phyloP scores from a whole-genome alignment of 2,797 vertebrate genomes.

The Coendou prehensilis region DNA sequence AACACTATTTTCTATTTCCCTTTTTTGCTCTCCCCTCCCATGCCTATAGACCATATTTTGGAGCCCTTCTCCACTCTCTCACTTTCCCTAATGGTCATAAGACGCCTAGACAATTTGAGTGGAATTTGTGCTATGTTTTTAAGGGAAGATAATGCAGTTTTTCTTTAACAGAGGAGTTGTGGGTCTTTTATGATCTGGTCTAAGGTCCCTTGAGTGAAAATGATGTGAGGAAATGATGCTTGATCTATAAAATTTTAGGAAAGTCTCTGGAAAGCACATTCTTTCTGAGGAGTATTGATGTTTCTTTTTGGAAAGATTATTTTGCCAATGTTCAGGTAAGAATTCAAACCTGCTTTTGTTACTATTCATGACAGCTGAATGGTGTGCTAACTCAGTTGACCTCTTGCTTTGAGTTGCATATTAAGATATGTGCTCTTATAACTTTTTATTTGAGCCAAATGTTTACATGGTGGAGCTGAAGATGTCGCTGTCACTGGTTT shows the following conservation, averaged over 20 bases:
- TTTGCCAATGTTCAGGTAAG: slow-evolving; percentile 51
- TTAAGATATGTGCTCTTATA: background rate
- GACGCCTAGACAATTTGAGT: slow-evolving; percentile 50
- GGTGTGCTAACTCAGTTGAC: slow-evolving; percentile 22
- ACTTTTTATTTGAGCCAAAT: background rate
- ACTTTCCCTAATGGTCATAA: slow-evolving; percentile 40
- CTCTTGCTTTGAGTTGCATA: background rate
- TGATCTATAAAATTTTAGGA: slow-evolving; percentile 40
- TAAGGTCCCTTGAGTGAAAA: slow-evolving; percentile 32
- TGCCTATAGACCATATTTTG: slow-evolving; percentile 56
- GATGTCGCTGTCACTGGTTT: background rate
- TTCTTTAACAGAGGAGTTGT: slow-evolving; percentile 57
- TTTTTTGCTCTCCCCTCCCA: slow-evolving; percentile 51
- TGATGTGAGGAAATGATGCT: slow-evolving; percentile 26
- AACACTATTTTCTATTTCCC: slow-evolving; percentile 59
- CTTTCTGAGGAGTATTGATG: background rate
- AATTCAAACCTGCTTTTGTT: slow-evolving; percentile 64
- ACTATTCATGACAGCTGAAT: background rate
- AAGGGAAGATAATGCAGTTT: slow-evolving; percentile 63
- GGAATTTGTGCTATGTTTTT: slow-evolving; percentile 39
- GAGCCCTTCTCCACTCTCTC: slow-evolving; percentile 31
- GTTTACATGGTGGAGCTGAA: background rate
- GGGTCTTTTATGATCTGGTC: slow-evolving; percentile 19
- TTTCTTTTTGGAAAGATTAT: slow-evolving; percentile 54
- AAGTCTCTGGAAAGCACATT: background rate